Base-by-base conservation (phyloP, 2,797 vertebrate genomes). In the Macropus fuliginosus region DNA sequence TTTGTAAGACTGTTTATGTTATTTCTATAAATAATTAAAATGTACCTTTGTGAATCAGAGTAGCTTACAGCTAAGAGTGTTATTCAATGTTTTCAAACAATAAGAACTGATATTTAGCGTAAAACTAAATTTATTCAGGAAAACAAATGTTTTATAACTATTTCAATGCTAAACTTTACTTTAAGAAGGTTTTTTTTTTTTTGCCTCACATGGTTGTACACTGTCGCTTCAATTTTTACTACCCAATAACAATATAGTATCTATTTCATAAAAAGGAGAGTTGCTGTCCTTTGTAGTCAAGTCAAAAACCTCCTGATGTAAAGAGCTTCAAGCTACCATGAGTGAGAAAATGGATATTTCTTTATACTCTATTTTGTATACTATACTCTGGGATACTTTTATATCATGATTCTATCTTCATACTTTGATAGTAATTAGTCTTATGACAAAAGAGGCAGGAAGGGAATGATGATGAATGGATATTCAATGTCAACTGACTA, bases 401-500 rank as follows among this genome's bases (percentile, higher is more conserved):
- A 87, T 87, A 27, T 40, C 8, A 34, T 74, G 34, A n/a, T 74
- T n/a, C 2, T 74, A 16, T 18, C 62, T 34, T 87, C 74, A 87
- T 50, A 27, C 13, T 46, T 87, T 27, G 9, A 46, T 87, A 87
- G 24, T 11, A 50, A 87, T 87, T 50, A 50, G 9, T 50, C 40
- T 87, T 1, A 87, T 87, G 10, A 87, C 21, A 2, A 87, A 81
- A 81, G 21, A 9, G 66, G 66, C 6, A 40, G 18, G 21, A 18
- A 46, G 13, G 18, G 6, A 24, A 18, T 0, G 3, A 14, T 2
- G n/a, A 74, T 9, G 10, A 0, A 34, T 40, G 46, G 54, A 24
- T 91, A 90, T 56, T 87, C 90, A 66, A 16, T 56, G 57, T 94
- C 56, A 95, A 91, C 92, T 14, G 5, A 24, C 87, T 55, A 55